A percentile compares a stretch with the other conserved stretches of the same genome.
phyloP scores from a whole-genome alignment of 2,113 vertebrate genomes.

The Chloroceryle aenea region DNA sequence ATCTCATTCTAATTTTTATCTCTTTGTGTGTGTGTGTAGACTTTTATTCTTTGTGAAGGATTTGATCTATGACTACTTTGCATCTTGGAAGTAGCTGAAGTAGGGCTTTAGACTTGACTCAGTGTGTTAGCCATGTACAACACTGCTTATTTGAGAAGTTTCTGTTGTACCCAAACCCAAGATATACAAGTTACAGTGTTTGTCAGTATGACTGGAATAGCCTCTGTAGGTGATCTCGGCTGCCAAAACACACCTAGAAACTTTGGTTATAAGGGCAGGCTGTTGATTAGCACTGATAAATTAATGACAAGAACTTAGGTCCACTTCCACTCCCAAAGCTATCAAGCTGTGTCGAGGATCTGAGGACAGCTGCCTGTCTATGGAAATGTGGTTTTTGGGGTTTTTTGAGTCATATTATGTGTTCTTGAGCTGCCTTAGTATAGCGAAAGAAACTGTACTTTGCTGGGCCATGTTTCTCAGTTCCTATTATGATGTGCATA shows the following conservation, averaged over 20 bases:
- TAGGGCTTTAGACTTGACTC: not conserved
- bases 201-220: not conserved
- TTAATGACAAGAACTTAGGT: not conserved
- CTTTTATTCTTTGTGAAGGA: not conserved
- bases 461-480: accelerated
- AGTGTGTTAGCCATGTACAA: not conserved
- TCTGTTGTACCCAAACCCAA: not conserved
- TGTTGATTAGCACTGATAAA: not conserved
- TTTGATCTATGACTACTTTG: not conserved
- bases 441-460: not conserved
- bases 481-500: not conserved
- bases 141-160: not conserved
- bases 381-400: not conserved
- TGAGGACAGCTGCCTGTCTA: not conserved
- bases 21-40: not conserved
- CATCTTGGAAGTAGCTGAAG: not conserved
- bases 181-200: not conserved
- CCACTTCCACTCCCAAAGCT: not conserved
- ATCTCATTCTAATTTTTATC: not conserved
- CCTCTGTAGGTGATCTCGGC: not conserved
- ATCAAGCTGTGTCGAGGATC: too few species aligned
- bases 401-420: too few species aligned
- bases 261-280: not conserved
- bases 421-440: not conserved
- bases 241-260: not conserved